Evolutionary conservation across 1,140 invertebrate genomes (phyloP), one percentile per base, ranked within the genome.

Genomic region (Caenorhabditis tropicalis): DNA sequence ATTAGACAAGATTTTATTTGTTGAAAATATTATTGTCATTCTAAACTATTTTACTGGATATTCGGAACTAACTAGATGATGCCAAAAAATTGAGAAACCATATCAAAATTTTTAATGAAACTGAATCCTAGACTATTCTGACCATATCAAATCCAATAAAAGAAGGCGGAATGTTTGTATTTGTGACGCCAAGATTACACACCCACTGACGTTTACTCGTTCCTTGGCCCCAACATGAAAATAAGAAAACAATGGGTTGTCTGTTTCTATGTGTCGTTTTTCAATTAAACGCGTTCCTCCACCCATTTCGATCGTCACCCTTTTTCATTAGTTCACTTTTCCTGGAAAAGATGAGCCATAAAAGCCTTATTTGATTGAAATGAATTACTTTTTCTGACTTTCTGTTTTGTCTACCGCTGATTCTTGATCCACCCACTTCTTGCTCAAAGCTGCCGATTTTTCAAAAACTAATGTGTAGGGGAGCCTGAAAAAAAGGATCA

Each of bases 261-360:
- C 53, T 56, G 24, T 56, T 27, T 56, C 19, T 56, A 39, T 65
- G 15, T 39, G 33, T 36, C 19, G n/a, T 39, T 74, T 74, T 43
- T 74, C 65, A 74, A 43, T 74, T 43, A 74, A 43, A 46, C 65
- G 65, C 12, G n/a, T 39, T 70, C 60, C 36, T 16, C 36, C 36
- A 7, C 36, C 36, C 21, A n/a, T 74, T 12, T 65, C 36, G 58
- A 31, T 36, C 33, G 36, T 74, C 36, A 74, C 36, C 43, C 65
- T 74, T 43, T 74, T 74, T 74, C 36, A 74, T 74, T 43, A 43
- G 65, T 43, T 74, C 65, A 74, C 29, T 74, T 43, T 74, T 74
- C 65, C 29, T 7, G 43, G 65, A 74, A 65, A 19, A 33, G 12
- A 1, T 6, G 5, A 27, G 53, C 24, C 16, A 9, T 36, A 33